These are phyloP conservation scores for Cecidostiba fungosa DNA, from an alignment of 2,888 invertebrate genomes.

Conservation along the genomic window DNA sequence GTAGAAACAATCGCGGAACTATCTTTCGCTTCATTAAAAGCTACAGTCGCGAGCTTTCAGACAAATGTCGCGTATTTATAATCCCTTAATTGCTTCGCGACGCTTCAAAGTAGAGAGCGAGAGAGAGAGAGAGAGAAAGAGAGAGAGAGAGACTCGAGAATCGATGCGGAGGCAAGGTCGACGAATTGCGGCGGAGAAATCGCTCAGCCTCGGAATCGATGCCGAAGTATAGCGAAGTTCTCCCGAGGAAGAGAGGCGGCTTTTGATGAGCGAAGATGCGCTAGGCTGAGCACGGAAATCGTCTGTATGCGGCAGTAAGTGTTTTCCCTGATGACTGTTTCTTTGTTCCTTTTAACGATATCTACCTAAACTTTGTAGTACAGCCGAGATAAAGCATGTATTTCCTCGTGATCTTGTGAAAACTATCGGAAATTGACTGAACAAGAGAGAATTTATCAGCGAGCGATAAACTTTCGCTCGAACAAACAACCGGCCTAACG, in stretches of 20 bases:
- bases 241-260: no score
- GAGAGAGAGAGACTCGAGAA: background rate
- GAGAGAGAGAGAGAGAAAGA: background rate
- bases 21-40: slow-evolving; percentile 36
- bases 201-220: background rate
- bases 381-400: no score
- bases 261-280: no score
- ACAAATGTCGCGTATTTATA: slow-evolving; percentile 53
- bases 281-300: no score
- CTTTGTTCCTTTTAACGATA: no score
- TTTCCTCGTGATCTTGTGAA: no score
- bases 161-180: slow-evolving; percentile 25
- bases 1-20: slow-evolving; percentile 17
- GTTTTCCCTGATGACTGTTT: no score
- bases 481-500: background rate
- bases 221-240: no score
- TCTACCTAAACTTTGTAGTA: no score
- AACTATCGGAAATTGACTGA: background rate
- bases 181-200: slow-evolving; percentile 20
- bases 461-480: background rate
- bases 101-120: background rate
- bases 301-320: no score
- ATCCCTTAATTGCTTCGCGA: slow-evolving; percentile 38
- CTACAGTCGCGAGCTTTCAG: background rate
- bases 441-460: slow-evolving; percentile 1